Percentiles rank a stretch among this genome's conserved stretches.
Evolutionary conservation across 2,888 invertebrate genomes (phyloP).

Genomic region (Amorpha juglandis): DNA sequence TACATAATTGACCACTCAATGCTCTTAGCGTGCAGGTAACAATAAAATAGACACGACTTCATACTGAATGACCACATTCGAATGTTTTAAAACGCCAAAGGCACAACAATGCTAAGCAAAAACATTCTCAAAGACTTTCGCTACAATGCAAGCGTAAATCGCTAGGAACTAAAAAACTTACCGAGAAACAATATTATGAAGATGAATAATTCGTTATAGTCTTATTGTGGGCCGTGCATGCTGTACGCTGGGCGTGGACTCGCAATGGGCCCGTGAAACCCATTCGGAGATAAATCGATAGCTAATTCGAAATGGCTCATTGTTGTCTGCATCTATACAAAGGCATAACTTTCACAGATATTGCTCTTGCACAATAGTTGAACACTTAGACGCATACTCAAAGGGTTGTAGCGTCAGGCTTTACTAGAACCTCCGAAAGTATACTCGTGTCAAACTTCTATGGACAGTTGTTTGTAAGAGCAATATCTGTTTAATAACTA

Average conservation of each 20-base stretch:
- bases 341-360: slow-evolving; percentile 77
- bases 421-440: neutral
- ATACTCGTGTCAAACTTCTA: neutral
- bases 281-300: slow-evolving; percentile 77
- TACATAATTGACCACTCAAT: no score
- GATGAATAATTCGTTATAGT: slow-evolving; percentile 42
- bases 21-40: no score
- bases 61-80: neutral
- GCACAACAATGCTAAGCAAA: slow-evolving; percentile 6
- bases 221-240: slow-evolving; percentile 41
- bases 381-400: slow-evolving; percentile 46
- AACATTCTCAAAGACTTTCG: slow-evolving; percentile 4
- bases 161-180: slow-evolving; percentile 4
- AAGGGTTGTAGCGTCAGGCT: slow-evolving; percentile 32
- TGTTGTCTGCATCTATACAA: slow-evolving; percentile 78
- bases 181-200: slow-evolving; percentile 28
- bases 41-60: neutral
- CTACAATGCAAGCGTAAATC: slow-evolving; percentile 20
- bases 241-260: slow-evolving; percentile 53
- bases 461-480: neutral
- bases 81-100: neutral
- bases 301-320: slow-evolving; percentile 80
- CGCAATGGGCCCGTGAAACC: slow-evolving; percentile 62
- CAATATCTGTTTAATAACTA: neutral
- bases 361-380: slow-evolving; percentile 65